Evolutionary conservation across 2,888 invertebrate species (phyloP), one percentile per base, ranked within the genome.

Genomic region (Drosophila maculinotata): DNA sequence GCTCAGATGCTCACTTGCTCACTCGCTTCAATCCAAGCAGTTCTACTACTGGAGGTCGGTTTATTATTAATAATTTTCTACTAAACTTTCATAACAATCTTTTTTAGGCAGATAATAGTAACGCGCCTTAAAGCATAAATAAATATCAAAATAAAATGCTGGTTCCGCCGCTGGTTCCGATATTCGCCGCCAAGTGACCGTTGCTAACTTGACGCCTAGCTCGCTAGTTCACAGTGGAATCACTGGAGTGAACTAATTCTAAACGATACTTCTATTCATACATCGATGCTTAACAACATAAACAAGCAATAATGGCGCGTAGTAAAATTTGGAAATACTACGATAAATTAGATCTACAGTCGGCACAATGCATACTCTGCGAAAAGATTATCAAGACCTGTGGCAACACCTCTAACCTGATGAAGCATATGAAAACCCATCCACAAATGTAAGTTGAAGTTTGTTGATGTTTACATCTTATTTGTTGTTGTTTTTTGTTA

Each of bases 291-390:
- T 58, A 53, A 51, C n/a, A 47, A 48, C 39, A 17, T 41, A 69
- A 47, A 56, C 42, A 59, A 52, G 30, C 51, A 62, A 70, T 54
- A 76, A 79, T 79, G 79, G 77, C 76, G 69, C 79, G 79, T 47
- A 77, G 77, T 41, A 77, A 77, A 73, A 76, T 77, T 73, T 77
- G 77, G 77, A 77, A 79, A 48, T 77, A 66, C 42, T 77, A 79
- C 39, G 77, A 77, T 36, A 77, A 77, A 42, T 28, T 77, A 36
- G 41, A 73, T 56, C 54, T 69, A n/a, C 76, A 66, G 8, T 73
- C 76, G 6, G 77, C 77, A 38, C 77, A 69, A 73, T 77, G 77
- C 33, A 15, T 63, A 35, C 60, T 77, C 1, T 77, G 77, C 69
- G 77, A 79, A 39, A 81, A 73, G 20, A 65, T 73, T 0, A 79